phyloP scores from a whole-genome alignment of 2,888 invertebrate genomes.

The Theristus sp. region DNA sequence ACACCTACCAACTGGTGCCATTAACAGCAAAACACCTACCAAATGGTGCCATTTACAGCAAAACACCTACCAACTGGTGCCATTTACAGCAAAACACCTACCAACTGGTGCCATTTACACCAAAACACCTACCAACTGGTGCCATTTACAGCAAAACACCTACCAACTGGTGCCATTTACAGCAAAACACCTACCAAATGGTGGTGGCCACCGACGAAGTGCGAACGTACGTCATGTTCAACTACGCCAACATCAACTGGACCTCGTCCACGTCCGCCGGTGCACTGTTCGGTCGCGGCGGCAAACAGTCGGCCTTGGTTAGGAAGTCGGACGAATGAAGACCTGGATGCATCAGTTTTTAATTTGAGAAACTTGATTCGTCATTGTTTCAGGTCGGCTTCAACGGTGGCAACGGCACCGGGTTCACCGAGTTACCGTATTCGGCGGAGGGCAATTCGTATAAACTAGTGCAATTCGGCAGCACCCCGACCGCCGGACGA shows the following conservation, averaged over 20 bases:
- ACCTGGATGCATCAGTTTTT: too few relatives aligned
- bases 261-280: slow-evolving; percentile 73
- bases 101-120: too few relatives aligned
- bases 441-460: slow-evolving; percentile 18
- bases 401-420: slow-evolving; percentile 79
- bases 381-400: slow-evolving; percentile 69
- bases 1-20: too few relatives aligned
- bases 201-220: slow-evolving; percentile 80
- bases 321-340: too few relatives aligned
- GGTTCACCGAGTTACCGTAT: slow-evolving; percentile 14
- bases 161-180: too few relatives aligned
- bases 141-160: too few relatives aligned
- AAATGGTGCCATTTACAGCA: too few relatives aligned
- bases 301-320: slow-evolving; percentile 17
- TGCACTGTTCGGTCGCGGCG: slow-evolving; percentile 14
- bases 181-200: slow-evolving; percentile 87
- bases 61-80: too few relatives aligned
- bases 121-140: too few relatives aligned
- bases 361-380: too few relatives aligned
- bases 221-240: slow-evolving; percentile 77
- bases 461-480: slow-evolving; percentile 11
- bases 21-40: too few relatives aligned
- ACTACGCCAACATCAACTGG: slow-evolving; percentile 76
- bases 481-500: slow-evolving; percentile 42
- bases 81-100: too few relatives aligned